Conservation (phyloP, 2,113 vertebrate species). For the Anseranas semipalmata region DNA sequence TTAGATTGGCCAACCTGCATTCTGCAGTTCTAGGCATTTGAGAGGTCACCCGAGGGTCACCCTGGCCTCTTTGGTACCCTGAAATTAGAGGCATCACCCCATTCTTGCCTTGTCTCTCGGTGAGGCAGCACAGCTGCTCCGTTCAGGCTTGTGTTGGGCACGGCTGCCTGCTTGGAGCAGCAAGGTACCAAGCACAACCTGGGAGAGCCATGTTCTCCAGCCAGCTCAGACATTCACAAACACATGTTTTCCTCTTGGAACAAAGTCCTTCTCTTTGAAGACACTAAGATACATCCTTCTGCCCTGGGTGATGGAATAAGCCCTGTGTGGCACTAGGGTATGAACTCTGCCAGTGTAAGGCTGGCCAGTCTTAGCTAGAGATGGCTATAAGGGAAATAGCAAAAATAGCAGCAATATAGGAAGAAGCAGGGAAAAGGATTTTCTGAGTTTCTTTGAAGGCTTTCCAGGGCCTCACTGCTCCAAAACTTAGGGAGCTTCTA, state of each 20-base stretch:
- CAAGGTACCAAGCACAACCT: background rate
- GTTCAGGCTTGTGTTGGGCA: background rate
- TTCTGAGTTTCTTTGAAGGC: background rate
- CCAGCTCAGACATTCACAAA: background rate
- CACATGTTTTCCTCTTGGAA: background rate
- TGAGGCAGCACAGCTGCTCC: background rate
- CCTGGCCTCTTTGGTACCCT: background rate
- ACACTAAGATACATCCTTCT: background rate
- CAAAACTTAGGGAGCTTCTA: background rate
- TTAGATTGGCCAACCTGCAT: background rate
- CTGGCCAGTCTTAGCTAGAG: background rate
- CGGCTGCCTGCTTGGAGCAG: fast-evolving
- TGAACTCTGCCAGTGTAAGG: background rate
- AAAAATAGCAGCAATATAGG: background rate
- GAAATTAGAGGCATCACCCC: background rate
- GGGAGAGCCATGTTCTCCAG: background rate
- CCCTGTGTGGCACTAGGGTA: background rate
- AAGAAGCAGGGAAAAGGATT: background rate
- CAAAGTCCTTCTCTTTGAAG: background rate
- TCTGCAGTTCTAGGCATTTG: background rate
- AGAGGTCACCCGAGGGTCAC: background rate
- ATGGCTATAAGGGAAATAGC: background rate
- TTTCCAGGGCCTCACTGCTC: background rate
- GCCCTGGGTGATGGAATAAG: background rate
- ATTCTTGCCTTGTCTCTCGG: background rate